phyloP scores from a whole-genome alignment of 2,888 invertebrate genomes.

The Aromia moschata region DNA sequence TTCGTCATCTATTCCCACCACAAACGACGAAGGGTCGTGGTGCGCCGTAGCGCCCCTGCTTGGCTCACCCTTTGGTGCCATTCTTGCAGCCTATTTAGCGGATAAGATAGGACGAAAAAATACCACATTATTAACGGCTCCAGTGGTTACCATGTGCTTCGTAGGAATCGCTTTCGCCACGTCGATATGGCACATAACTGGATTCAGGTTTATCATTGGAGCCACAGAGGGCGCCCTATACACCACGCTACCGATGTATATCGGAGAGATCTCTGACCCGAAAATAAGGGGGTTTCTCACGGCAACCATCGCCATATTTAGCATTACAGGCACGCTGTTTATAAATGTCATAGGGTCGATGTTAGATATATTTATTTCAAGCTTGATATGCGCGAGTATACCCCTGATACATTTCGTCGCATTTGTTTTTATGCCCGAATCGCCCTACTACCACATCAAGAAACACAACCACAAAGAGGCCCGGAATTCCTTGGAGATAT shows the following conservation, averaged over 20 bases:
- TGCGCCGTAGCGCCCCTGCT: conserved; percentile 73
- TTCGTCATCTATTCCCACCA: conserved; percentile 65
- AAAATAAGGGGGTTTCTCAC: conserved; percentile 69
- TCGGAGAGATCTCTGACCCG: conserved; percentile 69
- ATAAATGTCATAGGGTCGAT: conserved; percentile 71
- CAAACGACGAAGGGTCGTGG: conserved; percentile 68
- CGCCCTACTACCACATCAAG: conserved; percentile 66
- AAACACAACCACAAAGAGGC: conserved; percentile 63
- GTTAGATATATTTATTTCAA: conserved; percentile 67
- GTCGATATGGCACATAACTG: conserved; percentile 67
- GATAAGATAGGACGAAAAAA: conserved; percentile 73
- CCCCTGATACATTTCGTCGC: conserved; percentile 68
- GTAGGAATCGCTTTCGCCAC: conserved; percentile 69
- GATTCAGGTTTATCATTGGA: conserved; percentile 60
- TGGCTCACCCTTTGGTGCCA: conserved; percentile 71
- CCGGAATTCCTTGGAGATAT: conserved; percentile 65
- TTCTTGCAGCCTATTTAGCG: conserved; percentile 70
- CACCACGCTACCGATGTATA: conserved; percentile 66
- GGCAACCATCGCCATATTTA: conserved; percentile 68
- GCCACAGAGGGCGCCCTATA: conserved; percentile 64
- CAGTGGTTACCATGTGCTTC: conserved; percentile 68
- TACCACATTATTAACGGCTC: conserved; percentile 52
- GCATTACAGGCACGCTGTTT: conserved; percentile 66
- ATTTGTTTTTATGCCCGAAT: conserved; percentile 74
- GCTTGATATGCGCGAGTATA: conserved; percentile 68